Evolutionary conservation across 2,113 vertebrate genomes (phyloP), one percentile per base, ranked within the genome.

Genomic region (Cyprinodon brontotheroides): DNA sequence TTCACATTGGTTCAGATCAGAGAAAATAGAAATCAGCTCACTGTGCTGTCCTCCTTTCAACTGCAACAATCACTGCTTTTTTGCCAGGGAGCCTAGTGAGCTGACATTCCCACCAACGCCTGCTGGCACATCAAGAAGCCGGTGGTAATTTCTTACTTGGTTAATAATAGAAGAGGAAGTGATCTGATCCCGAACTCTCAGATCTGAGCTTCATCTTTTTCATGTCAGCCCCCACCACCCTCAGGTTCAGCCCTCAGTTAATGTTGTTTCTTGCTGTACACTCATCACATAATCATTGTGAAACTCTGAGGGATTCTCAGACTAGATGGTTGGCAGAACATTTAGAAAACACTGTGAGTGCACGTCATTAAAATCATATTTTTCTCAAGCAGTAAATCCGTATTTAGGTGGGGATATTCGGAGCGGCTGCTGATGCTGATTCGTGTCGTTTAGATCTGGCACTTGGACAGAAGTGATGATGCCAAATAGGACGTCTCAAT

Each of bases 401-500:
- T 70, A 41, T 74, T 79, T 74, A 62, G 73, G 39, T 7, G 50
- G 36, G 78, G 65, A 80, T 79, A 77, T 85, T 82, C 38, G 17
- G 45, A 38, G 68, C 64, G 38, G 40, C 37, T 29, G 76, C 45
- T 76, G 78, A 70, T 70, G 65, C 70, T 50, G 74, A 75, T 77
- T 84, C 78, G 60, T 75, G 82, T 75, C 82, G 68, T 79, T 85
- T 70, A 80, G 82, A 59, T 4, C 53, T 65, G 80, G 86, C 75
- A n/a, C 69, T 47, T 38, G 8, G 61, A 82, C 63, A 77, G 77
- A 84, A 63, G 61, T 66, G 59, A 61, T 53, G 48, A 74, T n/a
- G 63, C 85, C 88, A 89, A 89, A 70, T 86, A 74, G 86, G 81
- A 76, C 77, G 50, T 57, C 61, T 74, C 41, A 87, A 74, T 77